Conservation (phyloP, 92 coral and sea anemone species). For the Bergia puertoricense region DNA sequence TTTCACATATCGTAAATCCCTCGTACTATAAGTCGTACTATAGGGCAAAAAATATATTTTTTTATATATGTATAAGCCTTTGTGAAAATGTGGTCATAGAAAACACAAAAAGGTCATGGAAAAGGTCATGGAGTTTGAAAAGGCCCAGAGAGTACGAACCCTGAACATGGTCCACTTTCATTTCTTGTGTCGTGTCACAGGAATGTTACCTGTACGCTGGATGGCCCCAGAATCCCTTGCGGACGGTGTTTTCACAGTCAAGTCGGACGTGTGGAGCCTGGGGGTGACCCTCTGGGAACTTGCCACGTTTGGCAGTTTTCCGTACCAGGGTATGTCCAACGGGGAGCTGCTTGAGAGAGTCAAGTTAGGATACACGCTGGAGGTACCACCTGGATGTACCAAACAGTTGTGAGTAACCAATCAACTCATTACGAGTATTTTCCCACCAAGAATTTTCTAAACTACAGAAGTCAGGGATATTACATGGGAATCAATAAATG, state of each 20-base stretch:
- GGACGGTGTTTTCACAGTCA: constrained; percentile 84
- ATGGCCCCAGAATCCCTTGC: constrained; percentile 94
- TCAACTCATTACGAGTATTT: background rate
- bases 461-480: too few species aligned
- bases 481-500: too few species aligned
- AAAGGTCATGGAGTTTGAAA: too few species aligned
- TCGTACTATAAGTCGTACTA: too few species aligned
- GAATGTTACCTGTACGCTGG: constrained; percentile 92
- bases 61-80: too few species aligned
- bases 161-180: too few species aligned
- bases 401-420: constrained; percentile 62
- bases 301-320: constrained; percentile 85
- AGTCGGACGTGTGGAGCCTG: constrained; percentile 92
- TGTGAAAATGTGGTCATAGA: too few species aligned
- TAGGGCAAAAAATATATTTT: too few species aligned
- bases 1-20: too few species aligned
- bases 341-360: constrained; percentile 70
- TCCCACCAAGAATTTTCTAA: background rate
- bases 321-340: constrained; percentile 86
- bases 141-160: too few species aligned
- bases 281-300: constrained; percentile 88
- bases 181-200: constrained; percentile 39
- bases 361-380: constrained; percentile 64
- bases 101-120: too few species aligned
- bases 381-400: constrained; percentile 67